A percentile compares a stretch with the other conserved stretches of the same genome.
Evolutionary conservation across 1,140 invertebrate genomes (phyloP).

Genomic region (Megathymus violae): DNA sequence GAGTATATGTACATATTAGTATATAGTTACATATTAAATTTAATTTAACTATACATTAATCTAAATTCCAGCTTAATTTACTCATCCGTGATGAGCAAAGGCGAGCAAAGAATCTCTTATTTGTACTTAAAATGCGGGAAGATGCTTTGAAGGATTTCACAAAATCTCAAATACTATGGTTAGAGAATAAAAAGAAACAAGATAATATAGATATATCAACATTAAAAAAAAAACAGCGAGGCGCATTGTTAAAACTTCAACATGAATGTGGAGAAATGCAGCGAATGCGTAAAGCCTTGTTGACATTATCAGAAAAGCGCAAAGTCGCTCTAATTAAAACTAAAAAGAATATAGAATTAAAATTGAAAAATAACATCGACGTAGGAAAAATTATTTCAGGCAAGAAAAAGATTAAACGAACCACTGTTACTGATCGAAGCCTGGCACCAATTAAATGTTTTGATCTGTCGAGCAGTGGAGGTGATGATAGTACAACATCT

Average conservation of each 20-base stretch:
- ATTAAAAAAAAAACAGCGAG: slow-evolving; percentile 76
- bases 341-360: slow-evolving; percentile 74
- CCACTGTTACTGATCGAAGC: slow-evolving; percentile 47
- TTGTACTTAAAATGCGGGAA: slow-evolving; percentile 77
- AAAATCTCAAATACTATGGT: slow-evolving; percentile 75
- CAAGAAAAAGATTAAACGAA: slow-evolving; percentile 68
- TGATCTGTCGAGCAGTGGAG: slow-evolving; percentile 72
- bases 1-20: neutral
- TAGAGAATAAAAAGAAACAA: slow-evolving; percentile 77
- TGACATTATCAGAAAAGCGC: slow-evolving; percentile 70
- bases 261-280: slow-evolving; percentile 81
- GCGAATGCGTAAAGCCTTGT: slow-evolving; percentile 72
- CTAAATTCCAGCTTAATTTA: slow-evolving; percentile 73
- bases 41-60: too few relatives aligned
- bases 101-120: slow-evolving; percentile 73
- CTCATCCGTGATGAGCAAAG: slow-evolving; percentile 79
- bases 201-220: slow-evolving; percentile 75
- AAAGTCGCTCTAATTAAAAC: slow-evolving; percentile 76
- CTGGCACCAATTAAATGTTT: slow-evolving; percentile 70
- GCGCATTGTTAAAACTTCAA: slow-evolving; percentile 73
- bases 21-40: too few relatives aligned
- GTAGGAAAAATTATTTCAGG: slow-evolving; percentile 68
- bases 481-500: slow-evolving; percentile 64
- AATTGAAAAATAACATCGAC: slow-evolving; percentile 64
- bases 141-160: slow-evolving; percentile 78